Percentiles rank a stretch among this genome's conserved stretches.
Conservation (phyloP, 2,113 vertebrate genomes). For the Aleadryas rufinucha region DNA sequence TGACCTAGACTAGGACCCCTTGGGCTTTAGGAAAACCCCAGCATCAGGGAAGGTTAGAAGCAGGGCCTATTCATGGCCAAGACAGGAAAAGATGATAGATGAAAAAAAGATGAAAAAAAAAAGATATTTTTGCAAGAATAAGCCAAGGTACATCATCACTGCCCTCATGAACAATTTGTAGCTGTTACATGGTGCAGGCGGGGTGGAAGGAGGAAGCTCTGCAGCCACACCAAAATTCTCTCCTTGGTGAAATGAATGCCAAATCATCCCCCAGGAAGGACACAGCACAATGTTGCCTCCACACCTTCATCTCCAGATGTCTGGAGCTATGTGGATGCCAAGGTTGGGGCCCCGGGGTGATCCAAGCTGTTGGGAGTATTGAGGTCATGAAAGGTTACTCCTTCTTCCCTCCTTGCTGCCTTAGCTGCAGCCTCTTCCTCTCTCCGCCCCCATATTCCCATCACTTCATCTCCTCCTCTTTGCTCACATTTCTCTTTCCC, state of each 20-base stretch:
- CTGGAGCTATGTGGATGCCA: background rate
- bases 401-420: background rate
- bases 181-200: fast-evolving
- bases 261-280: background rate
- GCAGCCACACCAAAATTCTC: background rate
- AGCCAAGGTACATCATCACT: background rate
- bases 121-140: background rate
- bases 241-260: fast-evolving
- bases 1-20: background rate
- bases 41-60: background rate
- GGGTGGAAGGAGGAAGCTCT: background rate
- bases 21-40: background rate
- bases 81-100: background rate
- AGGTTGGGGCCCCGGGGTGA: fast-evolving
- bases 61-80: background rate
- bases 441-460: background rate
- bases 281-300: fast-evolving
- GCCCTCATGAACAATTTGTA: fast-evolving
- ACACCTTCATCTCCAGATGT: background rate
- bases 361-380: fast-evolving
- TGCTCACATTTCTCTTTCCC: background rate
- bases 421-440: background rate
- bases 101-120: too few relatives aligned
- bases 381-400: background rate
- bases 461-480: background rate